Percentiles rank a stretch among this genome's conserved stretches.
Conservation (phyloP, 2,888 invertebrate species). For the Parnassius glacialis region DNA sequence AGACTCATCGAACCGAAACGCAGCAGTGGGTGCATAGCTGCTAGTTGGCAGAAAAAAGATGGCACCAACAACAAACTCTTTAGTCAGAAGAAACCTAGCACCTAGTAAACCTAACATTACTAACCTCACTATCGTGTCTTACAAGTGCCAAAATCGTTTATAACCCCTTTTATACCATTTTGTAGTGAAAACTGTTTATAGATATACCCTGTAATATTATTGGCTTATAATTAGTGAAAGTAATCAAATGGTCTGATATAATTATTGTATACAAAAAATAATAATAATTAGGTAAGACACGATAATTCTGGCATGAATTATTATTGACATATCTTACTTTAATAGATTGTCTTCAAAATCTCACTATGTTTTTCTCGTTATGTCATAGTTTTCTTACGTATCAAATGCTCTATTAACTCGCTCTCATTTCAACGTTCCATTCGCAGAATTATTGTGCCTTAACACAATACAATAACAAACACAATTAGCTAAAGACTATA, state of each 20-base stretch:
- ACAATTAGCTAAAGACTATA: not conserved
- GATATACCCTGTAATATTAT: conserved; percentile 19
- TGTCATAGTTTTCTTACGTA: too few species aligned
- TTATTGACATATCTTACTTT: too few species aligned
- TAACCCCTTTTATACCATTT: conserved; percentile 45
- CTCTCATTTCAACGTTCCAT: not conserved
- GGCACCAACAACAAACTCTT: too few species aligned
- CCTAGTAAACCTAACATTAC: conserved; percentile 16
- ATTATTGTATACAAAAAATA: too few species aligned
- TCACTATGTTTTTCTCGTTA: too few species aligned
- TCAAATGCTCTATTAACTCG: not conserved
- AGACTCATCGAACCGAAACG: too few species aligned
- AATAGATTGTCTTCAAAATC: too few species aligned
- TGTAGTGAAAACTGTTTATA: conserved; percentile 33
- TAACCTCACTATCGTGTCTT: conserved; percentile 56
- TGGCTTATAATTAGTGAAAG: conserved; percentile 12
- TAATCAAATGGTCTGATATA: not conserved
- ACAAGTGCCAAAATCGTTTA: conserved; percentile 61
- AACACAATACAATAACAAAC: conserved; percentile 17
- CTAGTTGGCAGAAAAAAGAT: too few species aligned
- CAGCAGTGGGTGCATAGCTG: too few species aligned
- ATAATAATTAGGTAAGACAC: not conserved
- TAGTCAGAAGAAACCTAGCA: too few species aligned
- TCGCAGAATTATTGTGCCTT: conserved; percentile 24
- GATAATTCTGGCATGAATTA: conserved; percentile 1